Conservation (phyloP, 1,140 invertebrate genomes). For the Drosophila melanica region DNA sequence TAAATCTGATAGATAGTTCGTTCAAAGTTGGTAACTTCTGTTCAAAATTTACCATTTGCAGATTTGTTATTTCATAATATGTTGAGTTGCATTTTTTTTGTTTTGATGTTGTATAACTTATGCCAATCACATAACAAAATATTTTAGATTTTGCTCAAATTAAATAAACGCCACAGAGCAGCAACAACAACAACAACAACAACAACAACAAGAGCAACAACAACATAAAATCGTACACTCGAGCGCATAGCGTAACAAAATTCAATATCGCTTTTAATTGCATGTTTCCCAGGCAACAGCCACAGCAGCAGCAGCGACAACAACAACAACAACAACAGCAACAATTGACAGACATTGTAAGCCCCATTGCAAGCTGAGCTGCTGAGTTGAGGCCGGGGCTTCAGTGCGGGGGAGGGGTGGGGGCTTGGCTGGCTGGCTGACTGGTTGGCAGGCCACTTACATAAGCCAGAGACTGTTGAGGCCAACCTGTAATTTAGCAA, state of each 20-base stretch:
- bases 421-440: not conserved
- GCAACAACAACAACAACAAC: slow-evolving; percentile 16
- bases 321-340: slow-evolving; percentile 30
- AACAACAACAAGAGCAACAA: slow-evolving; percentile 13
- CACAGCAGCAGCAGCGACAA: slow-evolving; percentile 44
- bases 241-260: slow-evolving; percentile 78
- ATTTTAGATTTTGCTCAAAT: slow-evolving; percentile 74
- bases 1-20: not conserved
- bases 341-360: slow-evolving; percentile 75
- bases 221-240: slow-evolving; percentile 67
- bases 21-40: slow-evolving; percentile 1
- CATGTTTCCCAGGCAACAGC: slow-evolving; percentile 76
- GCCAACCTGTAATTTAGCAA: slow-evolving; percentile 79
- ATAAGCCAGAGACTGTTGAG: slow-evolving; percentile 58
- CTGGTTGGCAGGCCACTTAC: slow-evolving; percentile 67
- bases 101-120: slow-evolving; percentile 64
- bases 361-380: slow-evolving; percentile 74
- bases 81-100: slow-evolving; percentile 2
- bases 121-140: slow-evolving; percentile 78
- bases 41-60: slow-evolving; percentile 2
- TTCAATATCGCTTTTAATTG: slow-evolving; percentile 82
- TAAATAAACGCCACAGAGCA: slow-evolving; percentile 72
- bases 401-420: slow-evolving; percentile 4
- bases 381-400: slow-evolving; percentile 44
- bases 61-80: slow-evolving; percentile 32